phyloP scores from a whole-genome alignment of 2,113 vertebrate species.

The Uria lomvia region DNA sequence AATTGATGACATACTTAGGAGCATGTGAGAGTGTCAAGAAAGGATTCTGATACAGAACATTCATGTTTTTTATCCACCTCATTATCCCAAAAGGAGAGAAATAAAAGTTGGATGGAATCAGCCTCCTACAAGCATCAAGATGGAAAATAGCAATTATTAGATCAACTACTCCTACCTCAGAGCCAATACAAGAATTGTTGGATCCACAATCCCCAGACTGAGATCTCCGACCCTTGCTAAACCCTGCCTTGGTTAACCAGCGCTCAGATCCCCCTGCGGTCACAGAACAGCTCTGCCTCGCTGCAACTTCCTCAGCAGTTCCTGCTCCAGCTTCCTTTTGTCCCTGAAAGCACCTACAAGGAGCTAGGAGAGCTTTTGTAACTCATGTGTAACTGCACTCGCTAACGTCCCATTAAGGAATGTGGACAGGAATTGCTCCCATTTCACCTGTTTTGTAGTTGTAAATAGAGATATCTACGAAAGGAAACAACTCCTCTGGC shows the following conservation, averaged over 20 bases:
- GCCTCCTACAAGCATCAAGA: not conserved
- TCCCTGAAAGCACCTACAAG: not conserved
- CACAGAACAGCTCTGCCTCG: not conserved
- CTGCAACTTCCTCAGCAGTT: not conserved
- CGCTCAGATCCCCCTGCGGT: not conserved
- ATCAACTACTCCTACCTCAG: not conserved
- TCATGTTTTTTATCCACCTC: not conserved
- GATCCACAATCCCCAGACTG: not conserved
- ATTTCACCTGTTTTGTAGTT: not conserved
- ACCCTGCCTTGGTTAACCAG: not conserved
- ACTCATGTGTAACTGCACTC: not conserved
- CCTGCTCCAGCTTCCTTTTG: not conserved
- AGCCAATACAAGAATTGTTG: not conserved
- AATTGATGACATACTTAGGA: constrained; percentile 11
- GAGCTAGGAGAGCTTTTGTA: not conserved
- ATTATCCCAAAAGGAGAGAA: not conserved
- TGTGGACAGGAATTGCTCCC: not conserved
- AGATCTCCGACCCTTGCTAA: not conserved
- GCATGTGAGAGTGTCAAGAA: not conserved
- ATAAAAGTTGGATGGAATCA: not conserved
- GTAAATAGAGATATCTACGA: rapidly evolving
- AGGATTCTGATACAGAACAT: not conserved
- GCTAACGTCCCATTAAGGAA: not conserved
- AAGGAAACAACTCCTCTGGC: not conserved
- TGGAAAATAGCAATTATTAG: not conserved